phyloP scores from a whole-genome alignment of 2,888 invertebrate genomes.

The Poecilus cupreus region DNA sequence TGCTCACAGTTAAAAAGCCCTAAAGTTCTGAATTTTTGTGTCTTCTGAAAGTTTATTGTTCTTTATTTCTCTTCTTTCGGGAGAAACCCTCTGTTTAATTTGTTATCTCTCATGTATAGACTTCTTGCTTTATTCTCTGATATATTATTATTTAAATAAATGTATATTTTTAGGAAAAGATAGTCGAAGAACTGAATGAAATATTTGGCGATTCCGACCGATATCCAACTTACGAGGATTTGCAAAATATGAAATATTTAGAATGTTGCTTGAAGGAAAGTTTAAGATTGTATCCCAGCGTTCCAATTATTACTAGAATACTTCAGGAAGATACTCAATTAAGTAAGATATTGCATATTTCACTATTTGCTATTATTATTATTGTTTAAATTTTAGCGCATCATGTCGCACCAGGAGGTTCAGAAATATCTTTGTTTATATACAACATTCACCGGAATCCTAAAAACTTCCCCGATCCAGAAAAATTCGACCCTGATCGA shows the following conservation, averaged over 20 bases:
- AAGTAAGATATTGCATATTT: neutral
- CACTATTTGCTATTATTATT: neutral
- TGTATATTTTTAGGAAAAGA: constrained; percentile 67
- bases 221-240: constrained; percentile 74
- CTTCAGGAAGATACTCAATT: neutral
- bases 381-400: constrained; percentile 71
- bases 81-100: too few relatives aligned
- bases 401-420: constrained; percentile 74
- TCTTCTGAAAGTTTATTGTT: too few relatives aligned
- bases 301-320: neutral
- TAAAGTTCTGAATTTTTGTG: too few relatives aligned
- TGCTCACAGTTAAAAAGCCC: too few relatives aligned
- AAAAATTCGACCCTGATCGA: constrained; percentile 81
- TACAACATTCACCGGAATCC: constrained; percentile 80
- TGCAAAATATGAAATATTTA: constrained; percentile 71
- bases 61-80: too few relatives aligned
- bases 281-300: constrained; percentile 12
- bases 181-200: constrained; percentile 71
- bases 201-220: constrained; percentile 73
- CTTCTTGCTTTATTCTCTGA: too few relatives aligned
- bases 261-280: constrained; percentile 8
- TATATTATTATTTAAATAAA: too few relatives aligned
- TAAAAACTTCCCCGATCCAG: constrained; percentile 79
- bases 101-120: too few relatives aligned
- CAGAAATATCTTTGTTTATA: constrained; percentile 76